Evolutionary conservation across 2,113 vertebrate species (phyloP).

Genomic region (Aythya baeri): DNA sequence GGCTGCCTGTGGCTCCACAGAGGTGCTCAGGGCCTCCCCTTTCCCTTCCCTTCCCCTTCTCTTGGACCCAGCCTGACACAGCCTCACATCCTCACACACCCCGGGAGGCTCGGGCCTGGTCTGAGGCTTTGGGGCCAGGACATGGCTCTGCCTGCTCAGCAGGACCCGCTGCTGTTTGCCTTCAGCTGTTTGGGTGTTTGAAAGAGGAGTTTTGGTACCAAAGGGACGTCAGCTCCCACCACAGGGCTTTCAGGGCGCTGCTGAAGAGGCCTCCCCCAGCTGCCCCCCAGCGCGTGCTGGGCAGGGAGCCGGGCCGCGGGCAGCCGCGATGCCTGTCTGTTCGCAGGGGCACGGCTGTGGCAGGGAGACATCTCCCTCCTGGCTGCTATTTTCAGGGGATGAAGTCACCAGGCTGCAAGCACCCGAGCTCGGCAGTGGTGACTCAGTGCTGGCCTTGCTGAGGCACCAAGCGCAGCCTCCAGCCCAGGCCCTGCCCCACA

Average conservation of each 20-base stretch:
- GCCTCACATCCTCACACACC: too few relatives aligned
- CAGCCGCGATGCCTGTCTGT: not conserved
- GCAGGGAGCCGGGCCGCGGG: not conserved
- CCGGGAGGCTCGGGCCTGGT: too few relatives aligned
- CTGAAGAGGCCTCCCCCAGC: not conserved
- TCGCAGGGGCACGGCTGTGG: not conserved
- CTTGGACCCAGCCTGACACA: too few relatives aligned
- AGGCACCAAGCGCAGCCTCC: not conserved
- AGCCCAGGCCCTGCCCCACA: not conserved
- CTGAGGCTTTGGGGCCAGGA: too few relatives aligned
- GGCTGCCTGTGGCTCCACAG: too few relatives aligned
- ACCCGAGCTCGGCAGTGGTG: slow-evolving; percentile 8
- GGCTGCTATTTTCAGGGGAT: slow-evolving; percentile 66
- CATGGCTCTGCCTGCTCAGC: too few relatives aligned
- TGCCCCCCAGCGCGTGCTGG: not conserved
- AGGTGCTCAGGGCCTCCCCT: too few relatives aligned
- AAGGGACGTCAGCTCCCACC: not conserved
- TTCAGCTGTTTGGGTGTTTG: not conserved
- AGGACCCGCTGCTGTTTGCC: not conserved
- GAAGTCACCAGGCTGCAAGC: slow-evolving; percentile 59
- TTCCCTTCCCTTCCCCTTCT: too few relatives aligned
- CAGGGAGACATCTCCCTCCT: not conserved
- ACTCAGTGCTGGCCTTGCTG: not conserved
- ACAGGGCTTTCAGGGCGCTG: not conserved
- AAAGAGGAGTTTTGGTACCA: not conserved